Base-by-base conservation (phyloP, 2,113 vertebrate genomes). In the Sisor rabdophorus region DNA sequence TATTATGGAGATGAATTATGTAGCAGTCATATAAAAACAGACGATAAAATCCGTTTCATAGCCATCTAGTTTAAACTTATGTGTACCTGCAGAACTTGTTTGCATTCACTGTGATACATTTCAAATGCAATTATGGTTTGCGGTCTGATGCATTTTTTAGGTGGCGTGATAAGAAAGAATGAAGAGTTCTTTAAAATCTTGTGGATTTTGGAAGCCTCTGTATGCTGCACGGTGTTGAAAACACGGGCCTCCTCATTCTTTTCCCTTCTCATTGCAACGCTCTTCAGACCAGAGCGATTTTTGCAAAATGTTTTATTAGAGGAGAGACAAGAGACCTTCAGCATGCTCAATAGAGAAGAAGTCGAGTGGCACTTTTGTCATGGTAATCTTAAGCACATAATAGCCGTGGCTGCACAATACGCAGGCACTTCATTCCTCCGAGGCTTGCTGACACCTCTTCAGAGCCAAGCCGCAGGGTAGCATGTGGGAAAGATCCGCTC, bases 321-420 rank as follows among this genome's bases (percentile, higher is more conserved):
- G 88, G 88, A 90, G 91, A 91, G 91, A 94, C 92, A 93, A 96
- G 95, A 91, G 94, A 94, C 91, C 95, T 98, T 88, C 76, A 94
- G 92, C 91, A 95, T 92, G 94, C 95, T 95, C 94, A 95, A 95
- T 95, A 93, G 93, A 93, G 92, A 92, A 95, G 95, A 98, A 97
- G 96, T 98, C 95, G 96, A 99, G 97, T 98, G 96, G 95, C 95
- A 95, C 95, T 95, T 98, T 99, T 99, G 95, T 99, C 88, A 98
- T 99, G 97, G 93, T 96, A 97, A 99, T 99, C 93, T 94, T 96
- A 96, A 97, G 95, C 95, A 96, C 95, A 98, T 95, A 98, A 98
- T 96, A 94, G 96, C 95, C 91, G 36, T 89, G 90, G 92, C 87
- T 88, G 92, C 93, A 98, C 96, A 99, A 98, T 96, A 90, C 90